Percentiles rank a stretch among this genome's conserved stretches.
Conservation (phyloP, 2,113 vertebrate species). For the Saguinus midas region DNA sequence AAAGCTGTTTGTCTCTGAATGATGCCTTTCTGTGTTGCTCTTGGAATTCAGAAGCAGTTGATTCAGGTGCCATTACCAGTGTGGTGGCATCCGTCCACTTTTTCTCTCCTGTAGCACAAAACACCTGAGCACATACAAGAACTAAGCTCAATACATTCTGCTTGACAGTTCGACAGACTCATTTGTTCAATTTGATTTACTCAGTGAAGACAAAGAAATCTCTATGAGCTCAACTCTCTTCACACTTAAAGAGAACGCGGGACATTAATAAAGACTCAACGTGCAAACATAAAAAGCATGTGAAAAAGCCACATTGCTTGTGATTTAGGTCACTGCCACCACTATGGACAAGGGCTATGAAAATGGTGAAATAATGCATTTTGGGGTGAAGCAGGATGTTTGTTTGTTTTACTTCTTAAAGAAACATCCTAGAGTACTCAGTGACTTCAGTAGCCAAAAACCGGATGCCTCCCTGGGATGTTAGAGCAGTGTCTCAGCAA, state of each 20-base stretch:
- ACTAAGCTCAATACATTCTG: background rate
- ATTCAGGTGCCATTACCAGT: background rate
- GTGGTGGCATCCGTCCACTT: background rate
- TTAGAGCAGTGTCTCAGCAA: background rate
- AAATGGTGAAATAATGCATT: background rate
- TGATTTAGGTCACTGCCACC: background rate
- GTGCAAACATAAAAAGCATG: slow-evolving; percentile 59
- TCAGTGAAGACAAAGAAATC: background rate
- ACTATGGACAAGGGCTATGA: background rate
- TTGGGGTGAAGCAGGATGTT: background rate
- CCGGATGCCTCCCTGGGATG: background rate
- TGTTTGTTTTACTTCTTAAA: slow-evolving; percentile 8
- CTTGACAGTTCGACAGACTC: background rate
- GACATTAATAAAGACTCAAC: slow-evolving; percentile 46
- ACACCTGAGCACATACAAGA: background rate
- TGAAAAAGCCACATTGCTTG: background rate
- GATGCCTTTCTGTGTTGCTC: background rate
- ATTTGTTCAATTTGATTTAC: background rate
- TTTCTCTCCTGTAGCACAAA: background rate
- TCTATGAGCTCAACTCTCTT: background rate
- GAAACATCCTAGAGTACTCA: background rate
- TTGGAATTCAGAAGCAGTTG: background rate
- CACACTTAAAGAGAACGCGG: background rate
- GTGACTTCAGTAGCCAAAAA: background rate
- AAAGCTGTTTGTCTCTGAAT: background rate